phyloP scores from a whole-genome alignment of 2,888 invertebrate species.

The Coleophora flavipennella region DNA sequence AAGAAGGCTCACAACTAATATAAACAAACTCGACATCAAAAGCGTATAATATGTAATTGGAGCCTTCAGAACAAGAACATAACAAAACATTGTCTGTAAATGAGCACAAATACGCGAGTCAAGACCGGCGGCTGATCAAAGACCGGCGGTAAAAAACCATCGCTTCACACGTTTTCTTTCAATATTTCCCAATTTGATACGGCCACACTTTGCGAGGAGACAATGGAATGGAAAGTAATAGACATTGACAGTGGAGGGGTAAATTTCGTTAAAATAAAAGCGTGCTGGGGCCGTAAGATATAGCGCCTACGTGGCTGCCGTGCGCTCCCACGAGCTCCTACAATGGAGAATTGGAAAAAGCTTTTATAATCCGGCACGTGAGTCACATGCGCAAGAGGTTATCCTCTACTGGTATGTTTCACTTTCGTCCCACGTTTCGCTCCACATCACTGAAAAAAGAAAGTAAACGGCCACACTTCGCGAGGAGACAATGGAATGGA shows the following conservation, averaged over 20 bases:
- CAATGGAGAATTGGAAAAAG: slow-evolving; percentile 73
- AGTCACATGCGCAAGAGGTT: slow-evolving; percentile 57
- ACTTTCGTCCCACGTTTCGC: too few species aligned
- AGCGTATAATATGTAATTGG: slow-evolving; percentile 7
- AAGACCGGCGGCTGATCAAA: slow-evolving; percentile 29
- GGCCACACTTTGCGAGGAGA: slow-evolving; percentile 51
- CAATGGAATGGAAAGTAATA: slow-evolving; percentile 60
- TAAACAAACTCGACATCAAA: not conserved
- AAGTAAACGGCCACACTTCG: too few species aligned
- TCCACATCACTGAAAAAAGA: too few species aligned
- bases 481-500: slow-evolving; percentile 68
- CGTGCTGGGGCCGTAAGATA: slow-evolving; percentile 66
- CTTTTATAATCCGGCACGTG: slow-evolving; percentile 72
- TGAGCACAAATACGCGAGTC: too few species aligned
- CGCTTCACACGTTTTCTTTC: slow-evolving; percentile 64
- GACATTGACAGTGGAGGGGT: slow-evolving; percentile 62
- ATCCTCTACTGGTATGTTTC: slow-evolving; percentile 19
- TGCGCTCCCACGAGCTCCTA: slow-evolving; percentile 52
- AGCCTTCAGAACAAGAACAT: slow-evolving; percentile 13
- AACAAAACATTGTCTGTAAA: slow-evolving; percentile 10
- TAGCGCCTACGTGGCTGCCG: slow-evolving; percentile 69
- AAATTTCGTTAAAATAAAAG: slow-evolving; percentile 73
- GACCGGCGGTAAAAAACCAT: slow-evolving; percentile 38
- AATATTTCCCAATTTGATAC: slow-evolving; percentile 69
- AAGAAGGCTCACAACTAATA: slow-evolving; percentile 3